Evolutionary conservation across 2,797 vertebrate species (phyloP).

Genomic region (Australoheros facetus): DNA sequence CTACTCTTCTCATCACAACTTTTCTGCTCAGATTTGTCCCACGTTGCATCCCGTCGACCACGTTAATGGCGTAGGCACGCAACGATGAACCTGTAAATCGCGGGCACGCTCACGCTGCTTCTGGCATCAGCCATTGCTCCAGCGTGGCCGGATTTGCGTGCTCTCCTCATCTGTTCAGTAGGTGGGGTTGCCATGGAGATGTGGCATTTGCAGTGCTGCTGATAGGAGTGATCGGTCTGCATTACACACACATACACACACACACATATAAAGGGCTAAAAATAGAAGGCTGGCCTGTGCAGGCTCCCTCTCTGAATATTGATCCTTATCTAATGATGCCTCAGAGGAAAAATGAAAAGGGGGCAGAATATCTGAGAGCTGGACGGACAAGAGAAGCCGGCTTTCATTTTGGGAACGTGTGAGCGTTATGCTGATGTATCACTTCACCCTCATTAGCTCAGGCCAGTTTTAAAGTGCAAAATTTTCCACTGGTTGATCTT

Average conservation of each 20-base stretch:
- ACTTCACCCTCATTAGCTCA: constrained; percentile 24
- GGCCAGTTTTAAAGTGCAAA: constrained; percentile 17
- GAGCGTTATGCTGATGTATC: constrained; percentile 34
- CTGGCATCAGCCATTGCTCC: constrained; percentile 80
- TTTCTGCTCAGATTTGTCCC: constrained; percentile 59
- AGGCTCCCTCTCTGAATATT: constrained; percentile 68
- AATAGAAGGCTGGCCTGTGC: constrained; percentile 71
- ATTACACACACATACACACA: constrained; percentile 25
- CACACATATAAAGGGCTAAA: constrained; percentile 62
- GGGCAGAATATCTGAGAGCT: constrained; percentile 34
- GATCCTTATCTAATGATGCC: constrained; percentile 71
- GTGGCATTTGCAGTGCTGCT: constrained; percentile 57
- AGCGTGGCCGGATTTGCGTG: constrained; percentile 80
- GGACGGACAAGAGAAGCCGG: constrained; percentile 19
- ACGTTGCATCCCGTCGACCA: constrained; percentile 29
- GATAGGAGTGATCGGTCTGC: constrained; percentile 64
- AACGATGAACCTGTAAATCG: constrained; percentile 35
- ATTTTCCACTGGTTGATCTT: not conserved
- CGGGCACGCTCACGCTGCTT: constrained; percentile 69
- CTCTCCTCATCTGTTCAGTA: constrained; percentile 66
- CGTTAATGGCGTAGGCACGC: constrained; percentile 28
- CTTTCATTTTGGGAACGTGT: constrained; percentile 25
- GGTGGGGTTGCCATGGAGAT: constrained; percentile 79
- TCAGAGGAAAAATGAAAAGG: constrained; percentile 59
- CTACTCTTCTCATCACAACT: constrained; percentile 1